These are phyloP conservation scores for Rhizoglyphus robini DNA, from an alignment of 1,140 invertebrate genomes.

Conservation along the genomic window DNA sequence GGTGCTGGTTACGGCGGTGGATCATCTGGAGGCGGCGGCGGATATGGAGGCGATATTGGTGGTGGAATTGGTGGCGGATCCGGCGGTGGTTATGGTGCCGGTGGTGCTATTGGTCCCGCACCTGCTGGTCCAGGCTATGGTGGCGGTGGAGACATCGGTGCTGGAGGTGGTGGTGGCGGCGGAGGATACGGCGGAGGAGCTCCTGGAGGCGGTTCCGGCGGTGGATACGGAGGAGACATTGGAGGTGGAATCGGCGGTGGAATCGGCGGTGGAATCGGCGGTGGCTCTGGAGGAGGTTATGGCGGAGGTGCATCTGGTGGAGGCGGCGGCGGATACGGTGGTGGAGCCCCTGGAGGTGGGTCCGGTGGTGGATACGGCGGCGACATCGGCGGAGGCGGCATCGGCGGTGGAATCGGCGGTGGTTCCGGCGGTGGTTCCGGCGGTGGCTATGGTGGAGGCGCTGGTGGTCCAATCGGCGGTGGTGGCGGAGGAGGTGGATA, in stretches of 20 bases:
- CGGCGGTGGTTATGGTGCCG: neutral
- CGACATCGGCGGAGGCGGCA: neutral
- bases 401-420: neutral
- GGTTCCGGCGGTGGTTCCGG: neutral
- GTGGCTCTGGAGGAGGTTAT: neutral
- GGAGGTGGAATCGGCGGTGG: neutral
- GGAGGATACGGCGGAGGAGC: neutral
- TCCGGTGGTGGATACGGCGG: neutral
- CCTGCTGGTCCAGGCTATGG: neutral
- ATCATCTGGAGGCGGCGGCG: neutral
- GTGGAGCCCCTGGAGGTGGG: neutral
- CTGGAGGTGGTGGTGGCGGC: neutral
- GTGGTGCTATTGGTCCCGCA: neutral
- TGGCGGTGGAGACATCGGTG: neutral
- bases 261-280: neutral
- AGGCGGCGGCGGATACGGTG: neutral
- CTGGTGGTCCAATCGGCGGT: neutral
- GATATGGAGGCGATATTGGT: neutral
- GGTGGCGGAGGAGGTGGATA: neutral
- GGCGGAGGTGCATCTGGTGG: neutral
- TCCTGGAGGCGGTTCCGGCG: neutral
- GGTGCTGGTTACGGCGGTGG: neutral
- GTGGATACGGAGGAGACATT: neutral
- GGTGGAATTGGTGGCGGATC: neutral
- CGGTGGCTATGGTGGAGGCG: neutral